Evolutionary conservation across 1,140 invertebrate species (phyloP).

Genomic region (Drosophila pseudoobscura): DNA sequence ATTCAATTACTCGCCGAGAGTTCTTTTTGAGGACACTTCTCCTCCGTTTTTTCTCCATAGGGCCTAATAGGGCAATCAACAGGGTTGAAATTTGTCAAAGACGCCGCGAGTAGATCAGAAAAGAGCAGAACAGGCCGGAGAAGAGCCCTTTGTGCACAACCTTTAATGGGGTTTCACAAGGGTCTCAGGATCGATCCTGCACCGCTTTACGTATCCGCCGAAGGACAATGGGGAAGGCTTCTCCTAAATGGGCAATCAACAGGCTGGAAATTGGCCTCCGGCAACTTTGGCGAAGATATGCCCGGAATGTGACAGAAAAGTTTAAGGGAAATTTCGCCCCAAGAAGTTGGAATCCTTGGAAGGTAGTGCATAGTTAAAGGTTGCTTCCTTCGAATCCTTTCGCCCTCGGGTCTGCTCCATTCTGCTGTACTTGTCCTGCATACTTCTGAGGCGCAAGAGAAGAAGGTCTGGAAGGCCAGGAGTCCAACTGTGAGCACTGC

Average conservation of each 20-base stretch:
- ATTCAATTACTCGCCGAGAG: slow-evolving; percentile 78
- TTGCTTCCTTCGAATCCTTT: slow-evolving; percentile 14
- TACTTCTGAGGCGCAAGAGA: slow-evolving; percentile 32
- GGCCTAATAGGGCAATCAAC: slow-evolving; percentile 39
- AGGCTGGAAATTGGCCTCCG: slow-evolving; percentile 53
- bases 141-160: background rate
- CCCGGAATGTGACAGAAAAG: slow-evolving; percentile 66
- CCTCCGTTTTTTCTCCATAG: slow-evolving; percentile 3
- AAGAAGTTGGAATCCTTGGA: slow-evolving; percentile 30
- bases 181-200: slow-evolving; percentile 21
- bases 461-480: slow-evolving; percentile 9
- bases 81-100: slow-evolving; percentile 39
- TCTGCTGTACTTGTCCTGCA: slow-evolving; percentile 67
- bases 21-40: slow-evolving; percentile 42
- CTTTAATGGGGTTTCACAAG: slow-evolving; percentile 20
- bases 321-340: slow-evolving; percentile 55
- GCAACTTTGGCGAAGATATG: slow-evolving; percentile 47
- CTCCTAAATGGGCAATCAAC: slow-evolving; percentile 73
- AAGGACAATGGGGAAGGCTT: slow-evolving; percentile 1
- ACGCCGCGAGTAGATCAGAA: slow-evolving; percentile 18
- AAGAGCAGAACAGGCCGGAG: too few species aligned
- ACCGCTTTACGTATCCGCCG: background rate
- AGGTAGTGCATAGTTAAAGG: slow-evolving; percentile 38
- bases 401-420: background rate
- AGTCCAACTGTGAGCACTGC: slow-evolving; percentile 44